Percentiles rank a stretch among this genome's conserved stretches.
These are phyloP conservation scores for Herpetotheres cachinnans DNA, from an alignment of 2,113 vertebrate genomes.

Conservation along the genomic window DNA sequence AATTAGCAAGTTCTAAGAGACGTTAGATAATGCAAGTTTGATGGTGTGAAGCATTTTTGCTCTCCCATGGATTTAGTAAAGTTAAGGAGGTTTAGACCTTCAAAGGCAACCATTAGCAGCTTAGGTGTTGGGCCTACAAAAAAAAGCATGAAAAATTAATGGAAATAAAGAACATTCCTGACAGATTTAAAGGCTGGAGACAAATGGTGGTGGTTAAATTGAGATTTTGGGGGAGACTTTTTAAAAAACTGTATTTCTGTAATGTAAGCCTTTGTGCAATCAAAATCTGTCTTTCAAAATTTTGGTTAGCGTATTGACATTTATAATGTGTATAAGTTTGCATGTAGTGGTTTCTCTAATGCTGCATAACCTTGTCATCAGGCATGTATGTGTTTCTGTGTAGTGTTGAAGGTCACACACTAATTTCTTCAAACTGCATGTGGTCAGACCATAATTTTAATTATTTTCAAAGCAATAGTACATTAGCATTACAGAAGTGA, in stretches of 20 bases:
- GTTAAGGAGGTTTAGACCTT: neutral
- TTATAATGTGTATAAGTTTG: neutral
- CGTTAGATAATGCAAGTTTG: neutral
- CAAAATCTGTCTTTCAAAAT: neutral
- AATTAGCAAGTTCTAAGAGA: conserved; percentile 34
- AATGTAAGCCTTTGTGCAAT: neutral
- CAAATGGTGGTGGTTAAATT: neutral
- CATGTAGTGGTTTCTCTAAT: neutral
- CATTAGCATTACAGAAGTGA: neutral
- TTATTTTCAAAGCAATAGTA: neutral
- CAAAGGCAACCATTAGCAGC: neutral
- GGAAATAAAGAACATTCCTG: neutral
- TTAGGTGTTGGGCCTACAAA: neutral
- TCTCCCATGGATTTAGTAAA: neutral
- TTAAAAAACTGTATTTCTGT: neutral
- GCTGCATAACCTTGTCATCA: neutral
- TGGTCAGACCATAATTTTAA: neutral
- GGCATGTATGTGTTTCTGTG: neutral
- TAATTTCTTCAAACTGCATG: neutral
- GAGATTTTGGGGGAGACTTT: neutral
- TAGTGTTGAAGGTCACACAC: neutral
- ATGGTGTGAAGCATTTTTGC: neutral
- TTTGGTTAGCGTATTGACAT: neutral
- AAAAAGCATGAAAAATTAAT: neutral
- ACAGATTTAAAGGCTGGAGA: neutral